These are phyloP conservation scores for Brachyptera putata DNA, from an alignment of 2,888 invertebrate genomes.

Conservation along the genomic window DNA sequence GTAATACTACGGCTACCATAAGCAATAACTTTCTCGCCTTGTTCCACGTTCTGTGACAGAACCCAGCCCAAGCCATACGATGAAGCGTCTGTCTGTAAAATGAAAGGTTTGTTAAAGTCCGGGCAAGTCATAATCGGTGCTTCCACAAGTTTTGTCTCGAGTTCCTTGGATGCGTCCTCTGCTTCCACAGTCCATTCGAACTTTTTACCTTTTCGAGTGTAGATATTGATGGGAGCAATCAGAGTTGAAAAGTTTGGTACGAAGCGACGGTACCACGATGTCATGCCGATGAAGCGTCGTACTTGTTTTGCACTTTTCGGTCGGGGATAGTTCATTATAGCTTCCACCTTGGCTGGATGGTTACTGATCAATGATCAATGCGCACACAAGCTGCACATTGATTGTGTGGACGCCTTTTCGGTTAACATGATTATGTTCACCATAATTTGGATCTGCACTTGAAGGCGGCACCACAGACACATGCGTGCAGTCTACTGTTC, in stretches of 20 bases:
- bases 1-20: constrained; percentile 36
- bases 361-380: too few relatives aligned
- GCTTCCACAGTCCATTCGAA: constrained; percentile 21
- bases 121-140: constrained; percentile 33
- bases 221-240: background rate
- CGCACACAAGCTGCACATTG: too few relatives aligned
- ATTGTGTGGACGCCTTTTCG: too few relatives aligned
- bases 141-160: constrained; percentile 25
- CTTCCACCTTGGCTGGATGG: too few relatives aligned
- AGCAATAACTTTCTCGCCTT: constrained; percentile 36
- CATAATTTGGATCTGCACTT: too few relatives aligned
- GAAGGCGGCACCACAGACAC: too few relatives aligned
- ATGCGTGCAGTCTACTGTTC: too few relatives aligned
- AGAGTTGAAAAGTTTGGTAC: constrained; percentile 25
- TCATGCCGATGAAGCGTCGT: constrained; percentile 37
- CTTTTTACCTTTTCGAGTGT: constrained; percentile 4
- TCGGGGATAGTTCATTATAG: constrained; percentile 33
- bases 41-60: constrained; percentile 19
- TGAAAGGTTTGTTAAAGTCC: constrained; percentile 30
- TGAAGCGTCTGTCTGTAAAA: constrained; percentile 32
- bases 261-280: constrained; percentile 37
- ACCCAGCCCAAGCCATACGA: constrained; percentile 32
- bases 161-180: constrained; percentile 18
- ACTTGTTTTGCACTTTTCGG: constrained; percentile 36
- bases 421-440: too few relatives aligned